These are phyloP conservation scores for Nerophis lumbriciformis DNA, from an alignment of 2,113 vertebrate species.

Conservation along the genomic window DNA sequence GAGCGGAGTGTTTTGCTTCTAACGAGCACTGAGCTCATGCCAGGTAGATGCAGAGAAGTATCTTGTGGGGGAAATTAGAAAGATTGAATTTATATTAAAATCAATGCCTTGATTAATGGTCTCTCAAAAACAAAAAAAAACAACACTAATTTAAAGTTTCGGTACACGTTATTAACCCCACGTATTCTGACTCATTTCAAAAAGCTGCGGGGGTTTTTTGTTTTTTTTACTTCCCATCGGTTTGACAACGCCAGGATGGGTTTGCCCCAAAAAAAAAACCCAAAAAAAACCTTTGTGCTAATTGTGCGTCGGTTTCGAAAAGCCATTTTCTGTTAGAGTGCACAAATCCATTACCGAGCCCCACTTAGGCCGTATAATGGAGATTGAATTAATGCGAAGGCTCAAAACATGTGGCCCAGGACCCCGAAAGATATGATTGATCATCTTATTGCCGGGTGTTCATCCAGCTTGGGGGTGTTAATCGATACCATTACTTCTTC, in stretches of 20 bases:
- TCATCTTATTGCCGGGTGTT: constrained; percentile 82
- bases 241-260: constrained; percentile 74
- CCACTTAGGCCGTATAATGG: constrained; percentile 84
- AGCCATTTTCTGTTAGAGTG: constrained; percentile 99
- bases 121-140: constrained; percentile 35
- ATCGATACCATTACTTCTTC: constrained; percentile 60
- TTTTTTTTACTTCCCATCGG: constrained; percentile 76
- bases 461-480: constrained; percentile 49
- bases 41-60: constrained; percentile 15
- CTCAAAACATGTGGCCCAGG: constrained; percentile 64
- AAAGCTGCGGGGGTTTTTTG: constrained; percentile 52
- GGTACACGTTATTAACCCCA: constrained; percentile 63
- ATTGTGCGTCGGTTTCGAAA: constrained; percentile 92
- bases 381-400: constrained; percentile 88
- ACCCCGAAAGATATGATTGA: constrained; percentile 86
- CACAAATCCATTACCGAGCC: constrained; percentile 97
- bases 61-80: constrained; percentile 45
- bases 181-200: constrained; percentile 80
- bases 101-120: constrained; percentile 70
- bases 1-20: neutral
- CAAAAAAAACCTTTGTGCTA: constrained; percentile 82
- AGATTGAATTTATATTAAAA: constrained; percentile 63
- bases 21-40: constrained; percentile 10
- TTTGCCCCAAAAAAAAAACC: constrained; percentile 42
- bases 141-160: constrained; percentile 62